Evolutionary conservation across 2,888 invertebrate genomes (phyloP), one percentile per base, ranked within the genome.

Genomic region (Dasysyrphus tricinctus): DNA sequence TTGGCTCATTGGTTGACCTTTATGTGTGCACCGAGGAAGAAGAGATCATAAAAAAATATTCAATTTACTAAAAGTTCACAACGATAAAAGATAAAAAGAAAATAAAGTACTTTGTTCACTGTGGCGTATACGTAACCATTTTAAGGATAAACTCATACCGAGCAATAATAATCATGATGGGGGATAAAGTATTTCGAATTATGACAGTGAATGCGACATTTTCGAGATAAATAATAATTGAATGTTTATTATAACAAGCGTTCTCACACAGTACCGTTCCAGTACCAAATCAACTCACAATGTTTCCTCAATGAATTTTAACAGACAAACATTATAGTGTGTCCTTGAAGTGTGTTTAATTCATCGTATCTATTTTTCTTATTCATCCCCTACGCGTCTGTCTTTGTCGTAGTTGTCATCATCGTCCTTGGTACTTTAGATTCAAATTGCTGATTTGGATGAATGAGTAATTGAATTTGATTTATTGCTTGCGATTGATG

Each of bases 401-500:
- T 24, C 24, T 57, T 37, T n/a, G 11, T n/a, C 49, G 24, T 39
- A 24, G 78, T 73, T 59, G 3, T 24, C 24, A 24, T 24, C 49
- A 37, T 39, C 37, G 78, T 73, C 65, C 72, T 78, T 65, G 51
- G 54, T 70, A 80, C 69, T 80, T 70, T 34, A 63, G 47, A 70
- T 57, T 75, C 69, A 65, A 84, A 75, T 65, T 70, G 63, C 49
- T 34, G 67, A 76, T 80, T 80, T 57, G 65, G 70, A 75, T 57
- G 65, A 75, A 75, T 57, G 80, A 80, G 80, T 80, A 80, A 80
- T 84, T 76, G 75, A 84, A 80, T 83, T 54, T 54, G 73, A 83
- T 79, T 83, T 74, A 73, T 79, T 79, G 74, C 73, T 29, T 69
- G 69, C 69, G 24, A 54, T 69, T 69, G 69, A 69, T 54, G 69